phyloP scores from a whole-genome alignment of 2,888 invertebrate genomes.

The Halictus quadricinctus region DNA sequence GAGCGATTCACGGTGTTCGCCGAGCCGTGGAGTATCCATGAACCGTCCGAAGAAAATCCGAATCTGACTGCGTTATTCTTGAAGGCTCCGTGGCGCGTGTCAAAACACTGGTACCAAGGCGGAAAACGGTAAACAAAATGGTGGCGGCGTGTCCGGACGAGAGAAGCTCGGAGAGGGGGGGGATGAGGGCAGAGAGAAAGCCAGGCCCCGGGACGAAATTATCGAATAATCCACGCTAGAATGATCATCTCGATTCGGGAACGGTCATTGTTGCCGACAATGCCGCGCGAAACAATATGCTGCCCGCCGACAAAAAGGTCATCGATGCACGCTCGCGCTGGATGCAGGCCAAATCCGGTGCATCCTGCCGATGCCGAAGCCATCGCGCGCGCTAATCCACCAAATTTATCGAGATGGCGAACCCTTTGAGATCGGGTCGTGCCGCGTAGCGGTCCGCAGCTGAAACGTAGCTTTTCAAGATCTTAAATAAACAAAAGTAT shows the following conservation, averaged over 20 bases:
- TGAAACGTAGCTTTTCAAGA: background rate
- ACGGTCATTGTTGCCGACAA: slow-evolving; percentile 72
- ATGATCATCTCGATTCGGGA: slow-evolving; percentile 63
- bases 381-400: background rate
- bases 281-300: slow-evolving; percentile 68
- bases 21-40: slow-evolving; percentile 78
- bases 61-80: slow-evolving; percentile 62
- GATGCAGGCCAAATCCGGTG: slow-evolving; percentile 26
- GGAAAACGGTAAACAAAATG: slow-evolving; percentile 53
- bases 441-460: background rate
- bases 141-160: background rate
- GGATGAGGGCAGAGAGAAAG: background rate
- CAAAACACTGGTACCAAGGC: slow-evolving; percentile 78
- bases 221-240: slow-evolving; percentile 77
- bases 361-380: background rate
- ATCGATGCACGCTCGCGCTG: slow-evolving; percentile 53
- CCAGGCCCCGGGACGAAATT: slow-evolving; percentile 70
- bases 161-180: background rate
- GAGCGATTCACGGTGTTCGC: slow-evolving; percentile 76
- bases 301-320: slow-evolving; percentile 69
- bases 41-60: slow-evolving; percentile 60
- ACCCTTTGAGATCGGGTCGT: background rate
- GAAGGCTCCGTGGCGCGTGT: slow-evolving; percentile 78
- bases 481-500: background rate
- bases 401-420: background rate